phyloP scores from a whole-genome alignment of 2,888 invertebrate genomes.

The Syrphus vitripennis region DNA sequence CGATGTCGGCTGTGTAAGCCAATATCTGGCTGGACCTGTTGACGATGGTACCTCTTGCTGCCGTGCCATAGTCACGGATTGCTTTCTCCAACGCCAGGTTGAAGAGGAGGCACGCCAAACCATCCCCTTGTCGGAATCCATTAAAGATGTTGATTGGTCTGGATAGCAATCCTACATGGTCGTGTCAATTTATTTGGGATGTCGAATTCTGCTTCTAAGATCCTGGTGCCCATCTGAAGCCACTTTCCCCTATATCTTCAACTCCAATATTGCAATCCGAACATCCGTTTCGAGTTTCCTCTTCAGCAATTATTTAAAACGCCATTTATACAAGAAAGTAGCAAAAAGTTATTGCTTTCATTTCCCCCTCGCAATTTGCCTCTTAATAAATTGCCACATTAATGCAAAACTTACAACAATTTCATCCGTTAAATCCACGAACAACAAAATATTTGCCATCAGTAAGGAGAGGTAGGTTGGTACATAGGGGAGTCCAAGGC shows the following conservation, averaged over 20 bases:
- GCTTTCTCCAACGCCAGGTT: no score
- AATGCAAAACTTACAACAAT: constrained; percentile 51
- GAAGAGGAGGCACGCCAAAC: no score
- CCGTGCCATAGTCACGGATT: no score
- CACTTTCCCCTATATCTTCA: background rate
- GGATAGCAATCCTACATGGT: no score
- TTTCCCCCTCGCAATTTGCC: background rate
- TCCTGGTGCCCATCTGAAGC: no score
- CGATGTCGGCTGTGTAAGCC: no score
- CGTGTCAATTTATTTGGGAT: no score
- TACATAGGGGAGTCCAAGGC: constrained; percentile 16
- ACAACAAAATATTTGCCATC: background rate
- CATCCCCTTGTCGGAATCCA: no score
- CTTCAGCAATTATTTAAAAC: constrained; percentile 32
- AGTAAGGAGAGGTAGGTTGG: background rate
- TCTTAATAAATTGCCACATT: constrained; percentile 55
- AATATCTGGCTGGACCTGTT: no score
- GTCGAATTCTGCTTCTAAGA: no score
- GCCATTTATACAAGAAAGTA: constrained; percentile 34
- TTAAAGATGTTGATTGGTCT: no score
- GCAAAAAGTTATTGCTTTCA: constrained; percentile 30
- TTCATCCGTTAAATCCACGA: constrained; percentile 18
- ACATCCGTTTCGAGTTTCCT: constrained; percentile 20
- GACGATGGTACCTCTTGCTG: no score
- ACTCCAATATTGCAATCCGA: constrained; percentile 22